Evolutionary conservation across 2,888 invertebrate genomes (phyloP).

Genomic region (Metalampra italica): DNA sequence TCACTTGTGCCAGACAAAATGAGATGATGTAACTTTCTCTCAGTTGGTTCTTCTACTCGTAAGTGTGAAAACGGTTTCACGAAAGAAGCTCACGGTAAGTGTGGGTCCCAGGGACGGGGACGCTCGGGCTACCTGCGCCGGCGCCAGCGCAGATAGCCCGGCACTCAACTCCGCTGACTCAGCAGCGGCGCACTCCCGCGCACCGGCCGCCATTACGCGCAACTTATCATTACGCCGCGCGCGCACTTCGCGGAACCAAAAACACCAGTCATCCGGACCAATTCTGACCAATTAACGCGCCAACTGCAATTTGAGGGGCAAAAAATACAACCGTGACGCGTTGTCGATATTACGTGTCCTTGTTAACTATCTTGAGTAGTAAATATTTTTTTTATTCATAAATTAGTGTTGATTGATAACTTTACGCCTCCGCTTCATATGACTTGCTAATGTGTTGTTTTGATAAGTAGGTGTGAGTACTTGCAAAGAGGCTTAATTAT

Average conservation of each 20-base stretch:
- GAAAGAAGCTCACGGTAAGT: neutral
- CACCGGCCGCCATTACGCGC: constrained; percentile 45
- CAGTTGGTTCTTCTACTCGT: too few species aligned
- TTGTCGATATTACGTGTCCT: constrained; percentile 54
- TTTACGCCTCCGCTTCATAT: neutral
- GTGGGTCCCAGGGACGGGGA: constrained; percentile 22
- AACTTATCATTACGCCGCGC: constrained; percentile 63
- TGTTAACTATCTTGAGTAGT: constrained; percentile 40
- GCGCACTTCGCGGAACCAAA: constrained; percentile 67
- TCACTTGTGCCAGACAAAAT: too few species aligned
- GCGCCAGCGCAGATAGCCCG: constrained; percentile 44
- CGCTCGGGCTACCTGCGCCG: constrained; percentile 38
- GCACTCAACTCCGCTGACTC: constrained; percentile 69
- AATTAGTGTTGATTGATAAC: neutral
- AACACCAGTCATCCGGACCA: constrained; percentile 63
- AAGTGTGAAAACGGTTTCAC: too few species aligned
- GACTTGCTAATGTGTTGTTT: neutral
- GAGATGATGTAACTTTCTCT: too few species aligned
- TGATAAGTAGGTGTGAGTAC: neutral
- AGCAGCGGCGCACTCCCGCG: constrained; percentile 54
- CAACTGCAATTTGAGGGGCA: constrained; percentile 58
- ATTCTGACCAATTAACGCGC: constrained; percentile 65
- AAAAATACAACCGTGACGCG: constrained; percentile 58
- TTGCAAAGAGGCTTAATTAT: neutral
- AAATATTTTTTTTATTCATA: neutral